Evolutionary conservation across 2,797 vertebrate species (phyloP), one percentile per base, ranked within the genome.

Genomic region (Petrocephalus schoutedeni): DNA sequence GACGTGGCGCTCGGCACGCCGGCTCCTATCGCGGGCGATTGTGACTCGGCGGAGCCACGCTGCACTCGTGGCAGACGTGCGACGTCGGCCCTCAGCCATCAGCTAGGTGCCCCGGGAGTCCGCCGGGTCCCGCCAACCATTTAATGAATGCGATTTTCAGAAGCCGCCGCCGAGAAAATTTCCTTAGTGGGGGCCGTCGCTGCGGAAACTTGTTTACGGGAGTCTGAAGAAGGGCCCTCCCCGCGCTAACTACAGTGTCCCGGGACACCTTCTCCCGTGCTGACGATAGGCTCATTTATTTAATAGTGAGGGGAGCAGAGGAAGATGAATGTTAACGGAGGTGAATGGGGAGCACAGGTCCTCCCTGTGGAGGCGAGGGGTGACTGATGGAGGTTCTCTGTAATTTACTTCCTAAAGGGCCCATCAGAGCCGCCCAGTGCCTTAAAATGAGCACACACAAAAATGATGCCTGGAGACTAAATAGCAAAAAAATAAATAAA

Each of bases 281-380:
- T 89, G 91, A 91, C 91, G 90, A 92, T 87, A 90, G 89, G 90
- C 88, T 90, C 32, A 91, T 91, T 91, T 90, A 92, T 91, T 91
- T 90, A 90, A 89, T 61, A 89, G 77, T 36, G 87, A 88, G 87
- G 67, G 88, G 64, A 88, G 85, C 71, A 89, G 89, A 90, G 86
- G 85, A 91, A 92, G 91, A 92, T 71, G 86, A 90, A 92, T 91
- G 91, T 82, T 85, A 85, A 71, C 64, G 36, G 9, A 88, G 88
- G 89, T 87, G 89, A 87, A 49, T 2, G 16, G 83, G 82, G 61
- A 54, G 80, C 89, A 85, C 85, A 87, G 86, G 84, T 80, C 89
- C 87, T 87, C 88, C 89, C 89, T 74, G 86, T 77, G 88, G 89
- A 91, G 54, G 53, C 88, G 45, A 87, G 23, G 85, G 71, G 86